A percentile compares a stretch with the other conserved stretches of the same genome.
These are phyloP conservation scores for Phengaris arion DNA, from an alignment of 2,888 invertebrate species.

Conservation along the genomic window DNA sequence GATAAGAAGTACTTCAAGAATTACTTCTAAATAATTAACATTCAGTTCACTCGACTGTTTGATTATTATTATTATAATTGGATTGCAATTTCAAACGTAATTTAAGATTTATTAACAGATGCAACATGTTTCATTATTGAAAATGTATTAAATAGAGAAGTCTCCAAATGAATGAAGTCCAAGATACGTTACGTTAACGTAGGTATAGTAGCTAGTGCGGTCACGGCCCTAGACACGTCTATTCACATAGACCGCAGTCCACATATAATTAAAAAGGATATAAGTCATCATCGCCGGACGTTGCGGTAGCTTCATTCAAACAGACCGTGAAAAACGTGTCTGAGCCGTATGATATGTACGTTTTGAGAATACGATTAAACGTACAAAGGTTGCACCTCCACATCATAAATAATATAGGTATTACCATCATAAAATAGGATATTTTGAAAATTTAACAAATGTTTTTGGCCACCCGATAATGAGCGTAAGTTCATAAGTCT, in stretches of 20 bases:
- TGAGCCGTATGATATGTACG: background rate
- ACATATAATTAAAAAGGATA: conserved; percentile 32
- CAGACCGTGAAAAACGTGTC: conserved; percentile 2
- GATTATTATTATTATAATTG: background rate
- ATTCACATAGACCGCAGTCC: conserved; percentile 30
- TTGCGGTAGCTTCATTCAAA: conserved; percentile 13
- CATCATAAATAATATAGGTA: background rate
- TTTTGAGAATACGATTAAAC: background rate
- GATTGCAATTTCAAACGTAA: background rate
- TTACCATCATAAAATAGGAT: background rate
- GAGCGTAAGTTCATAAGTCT: no score
- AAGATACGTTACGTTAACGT: background rate
- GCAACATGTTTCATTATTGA: background rate
- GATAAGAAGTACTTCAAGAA: background rate
- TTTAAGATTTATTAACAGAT: background rate
- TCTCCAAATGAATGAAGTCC: background rate
- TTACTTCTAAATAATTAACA: no score
- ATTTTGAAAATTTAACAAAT: no score
- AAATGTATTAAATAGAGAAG: background rate
- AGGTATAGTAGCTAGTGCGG: background rate
- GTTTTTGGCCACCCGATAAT: no score
- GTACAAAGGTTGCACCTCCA: background rate
- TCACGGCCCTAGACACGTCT: conserved; percentile 25
- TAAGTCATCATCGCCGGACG: conserved; percentile 26
- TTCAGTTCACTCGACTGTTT: no score